Evolutionary conservation across 2,113 vertebrate species (phyloP).

Genomic region (Nanorana parkeri): DNA sequence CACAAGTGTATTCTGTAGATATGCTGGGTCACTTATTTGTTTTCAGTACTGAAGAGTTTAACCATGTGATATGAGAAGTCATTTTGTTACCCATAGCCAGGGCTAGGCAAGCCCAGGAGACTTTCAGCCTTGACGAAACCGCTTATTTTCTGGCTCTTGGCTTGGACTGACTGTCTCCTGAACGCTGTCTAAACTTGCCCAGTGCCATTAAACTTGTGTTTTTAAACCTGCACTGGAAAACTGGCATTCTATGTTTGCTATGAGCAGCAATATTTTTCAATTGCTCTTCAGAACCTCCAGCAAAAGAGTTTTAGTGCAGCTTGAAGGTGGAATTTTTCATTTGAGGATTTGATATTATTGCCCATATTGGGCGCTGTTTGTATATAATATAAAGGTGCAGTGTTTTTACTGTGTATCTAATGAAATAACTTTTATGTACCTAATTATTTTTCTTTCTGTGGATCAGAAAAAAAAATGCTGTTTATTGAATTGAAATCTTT

Average conservation of each 20-base stretch:
- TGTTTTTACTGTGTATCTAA: slow-evolving; percentile 89
- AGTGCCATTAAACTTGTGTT: no score
- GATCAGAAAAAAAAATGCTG: slow-evolving; percentile 77
- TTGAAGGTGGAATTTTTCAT: not conserved
- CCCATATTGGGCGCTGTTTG: slow-evolving; percentile 92
- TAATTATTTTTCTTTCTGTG: slow-evolving; percentile 78
- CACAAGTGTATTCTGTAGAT: slow-evolving; percentile 8
- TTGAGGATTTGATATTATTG: slow-evolving; percentile 60
- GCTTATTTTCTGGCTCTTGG: no score
- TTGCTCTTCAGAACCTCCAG: not conserved
- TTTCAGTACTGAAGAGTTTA: not conserved
- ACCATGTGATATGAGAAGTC: not conserved
- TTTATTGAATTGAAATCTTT: slow-evolving; percentile 65
- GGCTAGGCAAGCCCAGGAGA: no score
- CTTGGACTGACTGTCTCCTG: no score
- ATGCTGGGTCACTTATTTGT: not conserved
- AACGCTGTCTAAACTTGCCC: no score
- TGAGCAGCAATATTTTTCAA: not conserved
- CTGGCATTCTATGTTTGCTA: no score
- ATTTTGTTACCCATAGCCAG: no score
- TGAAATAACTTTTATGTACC: no score
- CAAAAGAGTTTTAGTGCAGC: slow-evolving; percentile 51
- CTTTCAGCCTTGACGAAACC: no score
- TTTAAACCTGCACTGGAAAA: no score
- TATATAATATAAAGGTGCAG: slow-evolving; percentile 84